Evolutionary conservation across 1,140 invertebrate genomes (phyloP), one percentile per base, ranked within the genome.

Genomic region (Varroa destructor): DNA sequence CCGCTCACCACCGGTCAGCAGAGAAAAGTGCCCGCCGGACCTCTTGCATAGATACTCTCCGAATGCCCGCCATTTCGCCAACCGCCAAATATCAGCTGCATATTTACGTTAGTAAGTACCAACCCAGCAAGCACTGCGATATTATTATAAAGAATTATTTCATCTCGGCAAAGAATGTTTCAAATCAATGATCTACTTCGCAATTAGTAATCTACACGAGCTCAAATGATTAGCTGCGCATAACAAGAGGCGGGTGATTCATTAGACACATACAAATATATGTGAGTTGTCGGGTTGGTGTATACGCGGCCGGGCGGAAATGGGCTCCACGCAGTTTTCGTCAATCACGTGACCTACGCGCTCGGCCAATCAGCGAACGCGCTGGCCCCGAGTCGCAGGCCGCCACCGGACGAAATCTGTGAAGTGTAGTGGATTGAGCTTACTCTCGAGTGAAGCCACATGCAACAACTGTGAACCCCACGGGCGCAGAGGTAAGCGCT

Each of bases 71-170:
- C 57, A 58, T 58, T 58, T 58, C 57, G 57, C 46, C 40, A 58
- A 58, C 57, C 57, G 57, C 57, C 57, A 58, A 58, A 58, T 58
- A 58, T 58, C 57, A 58, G 57, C 57, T 58, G 57, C 57, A 42
- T 58, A 12, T 58, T 58, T 58, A 58, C 57, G 12, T 5, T 6
- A 42, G 3, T 36, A 36, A 58, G 57, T 6, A 6, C 57, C 57
- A 58, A 37, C 57, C 40, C 12, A 6, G 25, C 6, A 42, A 58
- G 3, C 57, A 6, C 57, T 42, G 25, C 3, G 12, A 42, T 36
- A 58, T 58, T 5, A 8, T 8, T 51, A 8, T 51, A 8, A 58
- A 58, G 12, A 3, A 37, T 42, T 42, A 42, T 6, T 5, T 12
- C 12, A 3, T 58, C 3, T 42, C 3, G 12, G 25, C 12, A 36